These are phyloP conservation scores for Felis chaus DNA, from an alignment of 2,113 vertebrate species.

Conservation along the genomic window DNA sequence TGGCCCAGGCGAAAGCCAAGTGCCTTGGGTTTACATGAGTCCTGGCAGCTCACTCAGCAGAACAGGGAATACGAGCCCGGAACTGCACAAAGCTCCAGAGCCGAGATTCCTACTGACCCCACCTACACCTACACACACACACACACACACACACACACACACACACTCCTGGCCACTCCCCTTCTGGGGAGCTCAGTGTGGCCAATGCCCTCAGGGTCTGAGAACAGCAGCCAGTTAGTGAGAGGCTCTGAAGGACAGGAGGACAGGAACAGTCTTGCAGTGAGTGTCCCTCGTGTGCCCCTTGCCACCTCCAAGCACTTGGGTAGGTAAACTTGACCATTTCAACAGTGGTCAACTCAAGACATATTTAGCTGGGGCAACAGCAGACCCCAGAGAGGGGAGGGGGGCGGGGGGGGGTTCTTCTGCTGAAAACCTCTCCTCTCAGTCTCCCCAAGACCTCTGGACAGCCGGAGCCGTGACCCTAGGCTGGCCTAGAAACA, in stretches of 20 bases:
- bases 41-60: background rate
- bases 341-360: background rate
- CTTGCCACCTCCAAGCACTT: background rate
- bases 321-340: background rate
- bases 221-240: background rate
- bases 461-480: background rate
- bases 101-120: background rate
- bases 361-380: background rate
- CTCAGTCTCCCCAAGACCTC: background rate
- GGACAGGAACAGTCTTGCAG: background rate
- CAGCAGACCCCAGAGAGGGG: background rate
- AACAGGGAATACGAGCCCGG: background rate
- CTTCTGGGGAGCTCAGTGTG: background rate
- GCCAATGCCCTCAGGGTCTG: background rate
- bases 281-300: background rate
- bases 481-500: background rate
- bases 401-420: rapidly evolving
- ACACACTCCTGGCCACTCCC: background rate
- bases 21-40: background rate
- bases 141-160: too few relatives aligned
- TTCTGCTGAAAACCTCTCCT: background rate
- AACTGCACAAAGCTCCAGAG: background rate
- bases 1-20: background rate
- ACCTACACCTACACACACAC: too few relatives aligned
- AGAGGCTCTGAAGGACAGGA: background rate